Evolutionary conservation across 2,797 vertebrate genomes (phyloP).

Genomic region (Sebastes itinus): DNA sequence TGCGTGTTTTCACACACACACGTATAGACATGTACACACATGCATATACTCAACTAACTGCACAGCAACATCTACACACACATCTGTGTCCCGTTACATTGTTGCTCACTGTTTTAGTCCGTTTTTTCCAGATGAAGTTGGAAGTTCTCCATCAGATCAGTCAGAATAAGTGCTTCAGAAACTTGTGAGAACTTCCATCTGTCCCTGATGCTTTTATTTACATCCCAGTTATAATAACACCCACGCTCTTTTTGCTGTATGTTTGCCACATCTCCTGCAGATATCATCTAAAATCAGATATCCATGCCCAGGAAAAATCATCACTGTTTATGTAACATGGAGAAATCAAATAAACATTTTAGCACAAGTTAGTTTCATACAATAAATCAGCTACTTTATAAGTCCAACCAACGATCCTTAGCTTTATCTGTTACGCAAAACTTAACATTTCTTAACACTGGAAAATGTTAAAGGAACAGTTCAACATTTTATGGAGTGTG

Average conservation of each 20-base stretch:
- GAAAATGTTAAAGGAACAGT: not conserved
- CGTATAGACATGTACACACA: constrained; percentile 10
- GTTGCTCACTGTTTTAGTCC: constrained; percentile 9
- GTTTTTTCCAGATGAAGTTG: constrained; percentile 15
- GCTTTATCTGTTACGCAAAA: not conserved
- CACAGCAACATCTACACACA: not conserved
- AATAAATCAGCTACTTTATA: not conserved
- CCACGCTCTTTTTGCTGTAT: not conserved
- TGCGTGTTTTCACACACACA: constrained; percentile 15
- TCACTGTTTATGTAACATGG: not conserved
- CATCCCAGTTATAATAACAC: not conserved
- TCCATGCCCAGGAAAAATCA: not conserved
- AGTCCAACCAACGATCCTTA: not conserved
- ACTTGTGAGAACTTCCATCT: constrained; percentile 16
- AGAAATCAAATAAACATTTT: not conserved
- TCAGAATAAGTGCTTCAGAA: constrained; percentile 16
- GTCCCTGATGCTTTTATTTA: not conserved
- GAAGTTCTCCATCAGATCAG: constrained; percentile 18
- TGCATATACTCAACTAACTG: not conserved
- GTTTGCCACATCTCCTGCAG: not conserved
- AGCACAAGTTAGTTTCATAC: not conserved
- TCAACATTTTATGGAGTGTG: not conserved
- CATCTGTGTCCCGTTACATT: constrained; percentile 52
- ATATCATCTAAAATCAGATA: not conserved
- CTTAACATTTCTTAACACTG: not conserved